Percentiles rank a stretch among this genome's conserved stretches.
Evolutionary conservation across 2,888 invertebrate genomes (phyloP).

Genomic region (Boloria selene): DNA sequence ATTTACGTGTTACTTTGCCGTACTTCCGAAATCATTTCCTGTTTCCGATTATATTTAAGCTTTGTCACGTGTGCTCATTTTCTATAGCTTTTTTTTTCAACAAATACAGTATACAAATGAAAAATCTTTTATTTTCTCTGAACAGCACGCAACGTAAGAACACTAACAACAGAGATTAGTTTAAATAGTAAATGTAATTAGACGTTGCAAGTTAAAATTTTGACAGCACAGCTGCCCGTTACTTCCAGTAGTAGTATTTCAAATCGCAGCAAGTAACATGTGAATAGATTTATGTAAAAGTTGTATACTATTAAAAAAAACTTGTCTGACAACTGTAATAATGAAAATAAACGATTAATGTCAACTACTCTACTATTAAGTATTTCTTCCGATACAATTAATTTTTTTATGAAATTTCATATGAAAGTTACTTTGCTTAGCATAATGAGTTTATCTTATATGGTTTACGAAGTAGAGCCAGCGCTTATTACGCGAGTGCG

Average conservation of each 20-base stretch:
- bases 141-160: neutral
- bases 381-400: no score
- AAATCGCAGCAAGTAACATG: no score
- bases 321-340: no score
- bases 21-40: constrained; percentile 28
- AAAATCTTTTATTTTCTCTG: neutral
- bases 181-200: neutral
- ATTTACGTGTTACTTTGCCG: constrained; percentile 34
- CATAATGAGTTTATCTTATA: neutral
- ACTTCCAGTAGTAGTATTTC: no score
- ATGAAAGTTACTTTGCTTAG: no score
- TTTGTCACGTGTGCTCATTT: constrained; percentile 14
- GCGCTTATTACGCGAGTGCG: neutral
- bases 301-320: no score
- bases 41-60: constrained; percentile 28
- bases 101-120: no score
- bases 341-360: no score
- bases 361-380: no score
- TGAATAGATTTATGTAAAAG: no score
- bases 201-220: neutral
- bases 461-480: neutral
- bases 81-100: neutral
- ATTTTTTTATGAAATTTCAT: no score
- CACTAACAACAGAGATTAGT: neutral
- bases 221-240: neutral